Percentiles rank a stretch among this genome's conserved stretches.
phyloP scores from a whole-genome alignment of 1,140 invertebrate species.

The Lysiphlebus fabarum region DNA sequence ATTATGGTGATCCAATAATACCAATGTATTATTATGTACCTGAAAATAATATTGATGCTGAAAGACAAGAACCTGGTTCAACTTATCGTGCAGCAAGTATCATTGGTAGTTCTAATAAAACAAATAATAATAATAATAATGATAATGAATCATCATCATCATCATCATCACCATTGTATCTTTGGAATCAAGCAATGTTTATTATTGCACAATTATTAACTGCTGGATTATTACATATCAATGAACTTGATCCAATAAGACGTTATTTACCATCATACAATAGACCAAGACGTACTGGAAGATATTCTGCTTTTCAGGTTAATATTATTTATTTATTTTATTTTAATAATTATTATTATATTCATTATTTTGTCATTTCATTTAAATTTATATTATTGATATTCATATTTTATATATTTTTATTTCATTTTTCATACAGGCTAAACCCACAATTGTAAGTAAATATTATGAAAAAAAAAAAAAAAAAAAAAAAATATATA shows the following conservation, averaged over 20 bases:
- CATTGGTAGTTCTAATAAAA: slow-evolving; percentile 46
- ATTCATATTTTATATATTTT: slow-evolving; percentile 40
- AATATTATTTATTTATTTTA: slow-evolving; percentile 27
- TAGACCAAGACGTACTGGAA: slow-evolving; percentile 80
- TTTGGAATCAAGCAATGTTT: slow-evolving; percentile 94
- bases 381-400: not conserved
- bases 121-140: slow-evolving; percentile 50
- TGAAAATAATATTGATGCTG: slow-evolving; percentile 72
- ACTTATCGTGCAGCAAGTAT: slow-evolving; percentile 63
- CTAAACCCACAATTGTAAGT: slow-evolving; percentile 74
- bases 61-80: slow-evolving; percentile 70
- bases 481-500: too few relatives aligned
- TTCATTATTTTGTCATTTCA: not conserved
- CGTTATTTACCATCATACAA: slow-evolving; percentile 95
- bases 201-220: slow-evolving; percentile 89
- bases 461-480: too few relatives aligned
- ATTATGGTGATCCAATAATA: slow-evolving; percentile 79
- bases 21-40: slow-evolving; percentile 91
- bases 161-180: slow-evolving; percentile 58
- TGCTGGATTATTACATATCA: slow-evolving; percentile 84
- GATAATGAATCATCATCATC: slow-evolving; percentile 36
- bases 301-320: slow-evolving; percentile 97
- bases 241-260: slow-evolving; percentile 93
- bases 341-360: not conserved
- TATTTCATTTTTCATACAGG: slow-evolving; percentile 60